phyloP scores from a whole-genome alignment of 2,797 vertebrate species.

The Sebastolobus alascanus region DNA sequence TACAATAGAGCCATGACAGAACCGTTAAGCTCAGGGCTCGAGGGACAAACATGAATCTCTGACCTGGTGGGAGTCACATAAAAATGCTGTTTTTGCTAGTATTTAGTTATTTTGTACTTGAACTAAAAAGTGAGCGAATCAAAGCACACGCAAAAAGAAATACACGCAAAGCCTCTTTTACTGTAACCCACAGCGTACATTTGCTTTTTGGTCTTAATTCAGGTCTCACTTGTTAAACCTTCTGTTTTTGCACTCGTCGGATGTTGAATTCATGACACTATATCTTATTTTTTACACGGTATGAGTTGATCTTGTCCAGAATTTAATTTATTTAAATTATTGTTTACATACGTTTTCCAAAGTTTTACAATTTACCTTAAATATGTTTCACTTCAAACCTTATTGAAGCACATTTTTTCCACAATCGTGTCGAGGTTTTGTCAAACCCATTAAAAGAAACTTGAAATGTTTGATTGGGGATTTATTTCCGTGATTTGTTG shows the following conservation, averaged over 20 bases:
- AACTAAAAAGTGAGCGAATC: conserved; percentile 42
- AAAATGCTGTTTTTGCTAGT: conserved; percentile 47
- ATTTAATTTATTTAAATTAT: conserved; percentile 71
- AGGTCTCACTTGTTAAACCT: conserved; percentile 20
- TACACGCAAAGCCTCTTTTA: conserved; percentile 24
- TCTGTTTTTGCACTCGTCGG: conserved; percentile 16
- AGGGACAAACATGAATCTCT: conserved; percentile 34
- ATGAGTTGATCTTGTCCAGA: conserved; percentile 25
- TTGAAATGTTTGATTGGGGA: conserved; percentile 26
- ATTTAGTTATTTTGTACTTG: conserved; percentile 63
- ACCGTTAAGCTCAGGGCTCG: conserved; percentile 56
- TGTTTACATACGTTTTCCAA: conserved; percentile 32
- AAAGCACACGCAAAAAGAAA: conserved; percentile 58
- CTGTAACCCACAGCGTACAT: conserved; percentile 24
- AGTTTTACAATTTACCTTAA: conserved; percentile 34
- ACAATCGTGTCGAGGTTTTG: conserved; percentile 36
- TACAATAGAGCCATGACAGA: conserved; percentile 68
- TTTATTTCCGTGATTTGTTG: conserved; percentile 8
- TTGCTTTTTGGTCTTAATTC: conserved; percentile 26
- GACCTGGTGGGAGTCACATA: conserved; percentile 29
- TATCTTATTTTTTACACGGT: conserved; percentile 23
- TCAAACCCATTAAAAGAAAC: conserved; percentile 57
- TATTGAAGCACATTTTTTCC: conserved; percentile 32
- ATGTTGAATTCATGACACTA: conserved; percentile 9
- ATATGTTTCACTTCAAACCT: conserved; percentile 19